A percentile compares a stretch with the other conserved stretches of the same genome.
Evolutionary conservation across 1,140 invertebrate genomes (phyloP).

Genomic region (Caenorhabditis remanei): DNA sequence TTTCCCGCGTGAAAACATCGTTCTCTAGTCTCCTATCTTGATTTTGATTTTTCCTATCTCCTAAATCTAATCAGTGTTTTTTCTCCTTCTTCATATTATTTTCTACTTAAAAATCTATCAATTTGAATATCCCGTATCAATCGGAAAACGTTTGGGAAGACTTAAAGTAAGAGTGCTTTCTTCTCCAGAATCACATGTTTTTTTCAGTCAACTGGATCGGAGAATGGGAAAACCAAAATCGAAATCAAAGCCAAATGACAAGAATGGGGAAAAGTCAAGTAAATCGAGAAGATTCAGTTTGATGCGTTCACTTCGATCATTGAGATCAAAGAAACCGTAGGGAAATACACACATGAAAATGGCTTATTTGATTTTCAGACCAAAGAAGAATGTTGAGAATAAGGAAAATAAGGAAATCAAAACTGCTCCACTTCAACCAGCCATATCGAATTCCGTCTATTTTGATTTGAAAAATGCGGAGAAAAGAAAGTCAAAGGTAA

Average conservation of each 20-base stretch:
- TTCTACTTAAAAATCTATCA: background rate
- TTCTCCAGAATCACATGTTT: background rate
- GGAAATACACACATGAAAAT: background rate
- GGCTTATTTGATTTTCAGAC: too few relatives aligned
- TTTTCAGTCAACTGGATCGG: too few relatives aligned
- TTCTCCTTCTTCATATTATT: too few relatives aligned
- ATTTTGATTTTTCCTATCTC: too few relatives aligned
- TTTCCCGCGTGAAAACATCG: too few relatives aligned
- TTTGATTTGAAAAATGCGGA: background rate
- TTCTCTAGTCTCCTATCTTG: too few relatives aligned
- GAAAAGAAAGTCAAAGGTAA: background rate
- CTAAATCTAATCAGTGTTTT: too few relatives aligned
- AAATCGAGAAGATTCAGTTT: slow-evolving; percentile 8
- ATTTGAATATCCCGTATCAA: background rate
- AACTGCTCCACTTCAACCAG: background rate
- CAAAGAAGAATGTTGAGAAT: background rate
- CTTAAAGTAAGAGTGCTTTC: background rate
- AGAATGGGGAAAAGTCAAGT: background rate
- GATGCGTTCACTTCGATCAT: background rate
- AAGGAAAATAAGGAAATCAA: background rate
- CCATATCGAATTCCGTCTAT: background rate
- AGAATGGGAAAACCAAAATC: background rate
- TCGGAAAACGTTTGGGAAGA: background rate
- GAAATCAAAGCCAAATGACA: background rate
- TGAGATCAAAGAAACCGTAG: background rate